phyloP scores from a whole-genome alignment of 2,888 invertebrate genomes.

The Eudemis profundana region DNA sequence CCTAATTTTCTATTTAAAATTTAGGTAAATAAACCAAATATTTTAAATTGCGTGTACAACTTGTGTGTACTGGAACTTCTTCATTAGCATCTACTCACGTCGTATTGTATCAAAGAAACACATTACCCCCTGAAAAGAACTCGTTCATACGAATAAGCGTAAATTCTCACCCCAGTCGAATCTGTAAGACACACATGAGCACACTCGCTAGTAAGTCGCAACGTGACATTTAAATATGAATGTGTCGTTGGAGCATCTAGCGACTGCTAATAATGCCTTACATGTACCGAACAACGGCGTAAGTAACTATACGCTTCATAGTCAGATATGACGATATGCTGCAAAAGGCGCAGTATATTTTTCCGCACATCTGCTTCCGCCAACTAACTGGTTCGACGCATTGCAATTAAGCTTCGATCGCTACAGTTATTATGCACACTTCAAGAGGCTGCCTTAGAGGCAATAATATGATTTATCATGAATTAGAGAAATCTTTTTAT shows the following conservation, averaged over 20 bases:
- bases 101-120: neutral
- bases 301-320: conserved; percentile 2
- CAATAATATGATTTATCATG: conserved; percentile 3
- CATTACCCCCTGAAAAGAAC: neutral
- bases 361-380: conserved; percentile 75
- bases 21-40: too few relatives aligned
- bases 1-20: too few relatives aligned
- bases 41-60: too few relatives aligned
- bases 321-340: neutral
- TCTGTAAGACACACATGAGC: conserved; percentile 61
- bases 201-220: conserved; percentile 61
- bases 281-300: neutral
- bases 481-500: neutral
- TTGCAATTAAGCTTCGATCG: conserved; percentile 33
- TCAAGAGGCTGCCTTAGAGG: neutral
- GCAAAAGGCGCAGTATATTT: conserved; percentile 59
- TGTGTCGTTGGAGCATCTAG: conserved; percentile 70
- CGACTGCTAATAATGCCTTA: conserved; percentile 69
- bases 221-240: conserved; percentile 82
- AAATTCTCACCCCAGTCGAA: conserved; percentile 36
- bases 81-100: too few relatives aligned
- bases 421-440: conserved; percentile 9
- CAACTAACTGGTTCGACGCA: conserved; percentile 11
- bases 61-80: too few relatives aligned
- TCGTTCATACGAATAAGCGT: conserved; percentile 7